Conservation (phyloP, 2,888 invertebrate species). For the Oligia fasciuncula region DNA sequence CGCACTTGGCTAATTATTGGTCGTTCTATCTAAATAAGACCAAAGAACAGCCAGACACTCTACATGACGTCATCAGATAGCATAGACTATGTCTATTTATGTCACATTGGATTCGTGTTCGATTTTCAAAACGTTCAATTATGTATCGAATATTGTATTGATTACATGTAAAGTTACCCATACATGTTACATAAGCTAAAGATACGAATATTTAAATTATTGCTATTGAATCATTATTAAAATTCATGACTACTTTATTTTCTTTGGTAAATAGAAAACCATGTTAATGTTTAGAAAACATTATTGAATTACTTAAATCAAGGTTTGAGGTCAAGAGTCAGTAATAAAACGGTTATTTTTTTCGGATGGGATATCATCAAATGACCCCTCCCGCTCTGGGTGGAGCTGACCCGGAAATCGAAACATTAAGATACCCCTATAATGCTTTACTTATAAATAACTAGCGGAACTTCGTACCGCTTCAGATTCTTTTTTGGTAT, state of each 20-base stretch:
- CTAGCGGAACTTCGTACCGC: no score
- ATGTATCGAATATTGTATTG: conserved; percentile 25
- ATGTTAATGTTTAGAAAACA: not conserved
- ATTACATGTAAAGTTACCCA: conserved; percentile 4
- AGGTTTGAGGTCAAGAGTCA: no score
- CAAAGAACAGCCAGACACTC: no score
- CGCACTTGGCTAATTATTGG: not conserved
- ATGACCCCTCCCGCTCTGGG: no score
- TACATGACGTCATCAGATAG: conserved; percentile 18
- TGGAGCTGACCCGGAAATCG: not conserved
- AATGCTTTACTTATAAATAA: not conserved
- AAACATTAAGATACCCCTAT: not conserved
- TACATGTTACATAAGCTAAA: conserved; percentile 7
- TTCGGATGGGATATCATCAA: no score
- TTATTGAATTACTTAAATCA: not conserved
- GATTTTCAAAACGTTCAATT: conserved; percentile 38
- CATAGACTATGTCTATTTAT: conserved; percentile 36
- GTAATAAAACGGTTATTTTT: not conserved
- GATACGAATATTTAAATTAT: not conserved
- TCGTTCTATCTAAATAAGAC: no score
- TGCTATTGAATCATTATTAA: conserved; percentile 5
- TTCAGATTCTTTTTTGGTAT: no score
- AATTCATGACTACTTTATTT: conserved; percentile 13
- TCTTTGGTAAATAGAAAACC: not conserved
- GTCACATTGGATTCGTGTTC: conserved; percentile 17